Evolutionary conservation across 2,113 vertebrate genomes (phyloP).

Genomic region (Vombatus ursinus): DNA sequence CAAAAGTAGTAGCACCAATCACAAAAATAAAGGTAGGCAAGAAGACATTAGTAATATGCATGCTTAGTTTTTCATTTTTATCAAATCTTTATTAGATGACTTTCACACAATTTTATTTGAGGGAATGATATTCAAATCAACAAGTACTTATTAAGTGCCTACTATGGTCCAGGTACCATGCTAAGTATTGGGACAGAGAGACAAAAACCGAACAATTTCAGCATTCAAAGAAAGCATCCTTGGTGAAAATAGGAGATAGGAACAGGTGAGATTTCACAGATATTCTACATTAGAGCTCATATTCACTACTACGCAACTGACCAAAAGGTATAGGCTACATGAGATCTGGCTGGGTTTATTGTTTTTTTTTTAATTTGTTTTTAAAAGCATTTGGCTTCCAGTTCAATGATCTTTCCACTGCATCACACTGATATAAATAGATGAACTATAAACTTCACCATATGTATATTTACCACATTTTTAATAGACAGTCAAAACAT

Average conservation of each 20-base stretch:
- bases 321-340: not conserved
- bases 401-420: not conserved
- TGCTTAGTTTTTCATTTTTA: not conserved
- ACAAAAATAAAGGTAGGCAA: not conserved
- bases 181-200: not conserved
- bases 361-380: not conserved
- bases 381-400: not conserved
- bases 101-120: not conserved
- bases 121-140: not conserved
- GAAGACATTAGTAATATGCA: not conserved
- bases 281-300: not conserved
- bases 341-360: not conserved
- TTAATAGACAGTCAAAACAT: not conserved
- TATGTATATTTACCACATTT: not conserved
- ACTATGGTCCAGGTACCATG: not conserved
- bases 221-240: not conserved
- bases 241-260: not conserved
- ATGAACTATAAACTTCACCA: not conserved
- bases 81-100: not conserved
- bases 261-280: not conserved
- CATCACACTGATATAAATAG: not conserved
- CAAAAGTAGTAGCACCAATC: not conserved
- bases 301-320: not conserved
- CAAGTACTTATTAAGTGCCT: not conserved
- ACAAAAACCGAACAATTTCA: not conserved